Evolutionary conservation across 1,140 invertebrate genomes (phyloP), one percentile per base, ranked within the genome.

Genomic region (Drosophila sp.): DNA sequence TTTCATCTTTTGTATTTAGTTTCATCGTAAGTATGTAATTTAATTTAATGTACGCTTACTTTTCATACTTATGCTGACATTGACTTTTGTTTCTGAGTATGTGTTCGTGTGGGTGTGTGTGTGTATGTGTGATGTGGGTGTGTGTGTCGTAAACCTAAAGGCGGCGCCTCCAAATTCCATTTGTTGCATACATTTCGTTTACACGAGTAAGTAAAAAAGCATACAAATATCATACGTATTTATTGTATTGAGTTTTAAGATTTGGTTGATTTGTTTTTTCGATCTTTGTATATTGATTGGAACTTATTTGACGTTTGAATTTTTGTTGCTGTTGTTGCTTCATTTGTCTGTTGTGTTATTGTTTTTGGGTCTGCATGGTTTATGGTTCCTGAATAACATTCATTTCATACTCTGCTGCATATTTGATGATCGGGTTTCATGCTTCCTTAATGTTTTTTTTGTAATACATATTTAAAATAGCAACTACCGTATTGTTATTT

Each of bases 401-500:
- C 63, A 66, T 72, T 80, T 66, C 58, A 66, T 63, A 66, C 61
- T 69, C 34, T 72, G 34, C 50, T 78, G 67, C 70, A 65, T 80
- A 64, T 66, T 76, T 84, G 65, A 83, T 69, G 84, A 70, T 78
- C 57, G 38, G 59, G 46, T 65, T 72, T 64, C 66, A 53, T 38
- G 34, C 36, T 53, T 62, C 16, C 21, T 66, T 72, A 76, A 64
- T 67, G 21, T 70, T 63, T 53, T 70, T 89, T 57, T 77, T 76
- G 82, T 91, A 86, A 87, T 87, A 84, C 74, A 84, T 84, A 89
- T 83, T 89, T 89, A 89, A 89, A 89, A 89, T 89, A 89, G 76
- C 83, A 80, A 89, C 83, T 89, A 89, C 83, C 73, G 59, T 86
- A 69, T 89, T 86, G 69, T 71, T 69, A 75, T 72, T 56, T 73